Evolutionary conservation across 2,888 invertebrate genomes (phyloP).

Genomic region (Vanessa cardui): DNA sequence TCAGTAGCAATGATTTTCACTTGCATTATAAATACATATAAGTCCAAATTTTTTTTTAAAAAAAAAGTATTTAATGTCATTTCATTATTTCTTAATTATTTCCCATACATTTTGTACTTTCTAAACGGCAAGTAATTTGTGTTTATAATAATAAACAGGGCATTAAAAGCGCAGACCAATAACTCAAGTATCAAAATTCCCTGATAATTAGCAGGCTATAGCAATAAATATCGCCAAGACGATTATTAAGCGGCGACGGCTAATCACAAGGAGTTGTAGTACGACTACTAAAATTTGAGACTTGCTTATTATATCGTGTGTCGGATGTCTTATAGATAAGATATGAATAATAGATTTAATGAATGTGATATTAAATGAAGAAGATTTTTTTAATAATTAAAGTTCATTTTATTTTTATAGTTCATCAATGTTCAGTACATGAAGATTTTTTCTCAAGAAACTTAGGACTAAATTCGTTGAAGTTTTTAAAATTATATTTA

Average conservation of each 20-base stretch:
- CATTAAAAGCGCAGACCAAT: conserved; percentile 54
- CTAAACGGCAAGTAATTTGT: conserved; percentile 33
- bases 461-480: too few species aligned
- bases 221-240: conserved; percentile 76
- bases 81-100: neutral
- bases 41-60: too few species aligned
- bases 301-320: conserved; percentile 37
- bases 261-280: conserved; percentile 69
- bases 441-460: too few species aligned
- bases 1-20: too few species aligned
- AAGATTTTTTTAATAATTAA: neutral
- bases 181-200: conserved; percentile 81
- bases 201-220: conserved; percentile 73
- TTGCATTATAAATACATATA: too few species aligned
- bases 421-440: neutral
- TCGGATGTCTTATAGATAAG: neutral
- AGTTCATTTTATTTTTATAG: too few species aligned
- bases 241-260: conserved; percentile 74
- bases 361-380: conserved; percentile 15
- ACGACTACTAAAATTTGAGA: conserved; percentile 56
- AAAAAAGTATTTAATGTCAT: too few species aligned
- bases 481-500: too few species aligned
- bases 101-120: conserved; percentile 23
- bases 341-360: conserved; percentile 5
- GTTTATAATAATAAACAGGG: conserved; percentile 36